These are phyloP conservation scores for Sebastes nivosus DNA, from an alignment of 2,797 vertebrate genomes.

Conservation along the genomic window DNA sequence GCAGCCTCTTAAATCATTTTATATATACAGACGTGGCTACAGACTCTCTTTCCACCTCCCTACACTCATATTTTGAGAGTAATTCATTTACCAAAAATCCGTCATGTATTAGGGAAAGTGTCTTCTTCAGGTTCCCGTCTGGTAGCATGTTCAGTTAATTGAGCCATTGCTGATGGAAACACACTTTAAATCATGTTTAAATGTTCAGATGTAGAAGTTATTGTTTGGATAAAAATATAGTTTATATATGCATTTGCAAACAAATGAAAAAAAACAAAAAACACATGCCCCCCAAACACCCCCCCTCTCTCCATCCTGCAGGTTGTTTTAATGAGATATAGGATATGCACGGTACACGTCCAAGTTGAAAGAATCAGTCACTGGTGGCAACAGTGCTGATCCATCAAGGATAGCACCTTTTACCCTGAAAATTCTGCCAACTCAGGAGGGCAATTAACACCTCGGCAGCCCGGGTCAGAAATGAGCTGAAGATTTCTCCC, in stretches of 20 bases:
- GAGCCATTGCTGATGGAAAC: not conserved
- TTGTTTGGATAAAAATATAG: conserved; percentile 4
- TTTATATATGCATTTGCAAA: conserved; percentile 20
- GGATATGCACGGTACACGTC: conserved; percentile 86
- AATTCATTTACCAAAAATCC: not conserved
- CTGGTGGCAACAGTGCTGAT: conserved; percentile 91
- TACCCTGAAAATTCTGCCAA: conserved; percentile 89
- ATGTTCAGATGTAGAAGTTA: not conserved
- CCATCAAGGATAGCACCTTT: conserved; percentile 93
- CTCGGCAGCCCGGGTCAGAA: conserved; percentile 86
- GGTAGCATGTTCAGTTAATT: not conserved
- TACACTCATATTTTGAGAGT: too few species aligned
- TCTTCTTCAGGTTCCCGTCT: not conserved
- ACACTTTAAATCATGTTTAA: not conserved
- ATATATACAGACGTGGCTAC: too few species aligned
- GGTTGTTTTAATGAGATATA: conserved; percentile 87
- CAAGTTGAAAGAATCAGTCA: conserved; percentile 87
- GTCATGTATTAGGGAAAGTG: not conserved
- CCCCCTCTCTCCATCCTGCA: conserved; percentile 58
- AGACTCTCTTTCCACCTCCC: too few species aligned
- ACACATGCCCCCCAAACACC: not conserved
- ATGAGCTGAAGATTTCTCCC: conserved; percentile 87
- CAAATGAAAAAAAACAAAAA: not conserved
- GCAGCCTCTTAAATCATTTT: too few species aligned
- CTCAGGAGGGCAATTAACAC: conserved; percentile 93